phyloP scores from a whole-genome alignment of 2,797 vertebrate species.

The Anabacerthia variegaticeps region DNA sequence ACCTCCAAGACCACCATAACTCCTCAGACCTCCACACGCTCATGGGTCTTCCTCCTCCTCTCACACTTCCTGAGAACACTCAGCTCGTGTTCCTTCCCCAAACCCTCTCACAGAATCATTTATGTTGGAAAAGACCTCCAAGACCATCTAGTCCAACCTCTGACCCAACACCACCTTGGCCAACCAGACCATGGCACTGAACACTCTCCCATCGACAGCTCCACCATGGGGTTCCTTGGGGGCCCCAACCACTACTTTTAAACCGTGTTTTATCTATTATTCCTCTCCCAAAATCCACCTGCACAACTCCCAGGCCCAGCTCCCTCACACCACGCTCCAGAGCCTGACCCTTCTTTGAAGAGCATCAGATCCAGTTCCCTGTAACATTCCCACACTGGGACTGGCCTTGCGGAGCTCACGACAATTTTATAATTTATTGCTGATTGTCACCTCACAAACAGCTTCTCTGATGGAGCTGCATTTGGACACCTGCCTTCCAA shows the following conservation, averaged over 20 bases:
- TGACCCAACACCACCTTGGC: neutral
- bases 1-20: no score
- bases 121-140: neutral
- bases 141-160: neutral
- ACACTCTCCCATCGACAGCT: neutral
- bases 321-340: rapidly evolving
- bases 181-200: neutral
- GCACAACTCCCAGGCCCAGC: neutral
- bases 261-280: neutral
- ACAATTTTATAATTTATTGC: neutral
- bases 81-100: neutral
- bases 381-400: neutral
- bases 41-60: neutral
- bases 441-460: neutral
- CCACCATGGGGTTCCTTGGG: neutral
- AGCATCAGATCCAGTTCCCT: neutral
- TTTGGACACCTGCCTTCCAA: neutral
- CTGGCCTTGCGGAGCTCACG: neutral
- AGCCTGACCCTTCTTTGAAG: neutral
- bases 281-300: neutral
- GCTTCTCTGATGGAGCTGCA: neutral
- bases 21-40: neutral
- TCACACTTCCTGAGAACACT: neutral
- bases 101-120: neutral
- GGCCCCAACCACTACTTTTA: neutral